A percentile compares a stretch with the other conserved stretches of the same genome.
These are phyloP conservation scores for Laticauda laticaudata DNA, from an alignment of 2,113 vertebrate genomes.

Conservation along the genomic window DNA sequence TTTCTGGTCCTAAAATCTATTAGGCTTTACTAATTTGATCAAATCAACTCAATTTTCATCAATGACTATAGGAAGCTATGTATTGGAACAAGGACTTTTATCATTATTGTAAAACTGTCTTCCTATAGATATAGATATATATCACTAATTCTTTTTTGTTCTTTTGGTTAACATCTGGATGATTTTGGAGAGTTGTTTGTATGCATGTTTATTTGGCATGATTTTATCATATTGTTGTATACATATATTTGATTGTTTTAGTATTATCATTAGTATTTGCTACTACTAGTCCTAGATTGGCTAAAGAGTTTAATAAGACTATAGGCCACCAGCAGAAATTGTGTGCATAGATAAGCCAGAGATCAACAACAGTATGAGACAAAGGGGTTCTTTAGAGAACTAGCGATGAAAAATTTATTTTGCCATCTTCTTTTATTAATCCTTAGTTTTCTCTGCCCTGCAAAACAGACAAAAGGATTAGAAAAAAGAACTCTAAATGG, in stretches of 20 bases:
- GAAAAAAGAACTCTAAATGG: background rate
- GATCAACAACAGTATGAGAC: background rate
- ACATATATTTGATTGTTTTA: background rate
- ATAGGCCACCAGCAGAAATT: background rate
- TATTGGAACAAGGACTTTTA: background rate
- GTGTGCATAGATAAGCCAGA: background rate
- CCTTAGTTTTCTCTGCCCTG: background rate
- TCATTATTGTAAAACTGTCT: background rate
- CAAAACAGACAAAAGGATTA: background rate
- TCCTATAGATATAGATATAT: background rate
- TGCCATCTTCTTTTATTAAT: background rate
- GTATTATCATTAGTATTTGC: background rate
- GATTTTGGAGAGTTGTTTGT: background rate
- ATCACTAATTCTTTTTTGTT: background rate
- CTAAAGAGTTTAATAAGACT: background rate
- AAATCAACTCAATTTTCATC: background rate
- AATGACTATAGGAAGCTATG: background rate
- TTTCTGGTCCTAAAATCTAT: background rate
- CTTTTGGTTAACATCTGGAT: background rate
- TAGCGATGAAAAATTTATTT: background rate
- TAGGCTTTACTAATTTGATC: background rate
- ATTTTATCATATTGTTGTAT: background rate
- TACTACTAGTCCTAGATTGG: background rate
- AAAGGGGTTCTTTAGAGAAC: background rate
- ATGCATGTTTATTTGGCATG: background rate